Conservation (phyloP, 37 sponge, comb jelly and placozoan genomes). For the Tethya wilhelma region DNA sequence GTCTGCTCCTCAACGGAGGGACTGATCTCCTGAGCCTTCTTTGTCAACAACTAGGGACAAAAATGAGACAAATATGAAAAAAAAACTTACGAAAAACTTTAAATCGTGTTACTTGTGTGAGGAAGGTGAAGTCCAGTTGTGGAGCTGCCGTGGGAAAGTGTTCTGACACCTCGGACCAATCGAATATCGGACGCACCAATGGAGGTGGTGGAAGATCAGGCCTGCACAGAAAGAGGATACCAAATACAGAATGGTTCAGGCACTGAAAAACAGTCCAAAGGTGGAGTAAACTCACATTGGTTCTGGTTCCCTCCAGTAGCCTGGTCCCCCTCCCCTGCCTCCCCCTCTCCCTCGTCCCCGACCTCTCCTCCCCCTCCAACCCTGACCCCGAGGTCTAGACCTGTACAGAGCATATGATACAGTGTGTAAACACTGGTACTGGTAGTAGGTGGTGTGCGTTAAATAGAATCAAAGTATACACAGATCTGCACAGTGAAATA, state of each 20-base stretch:
- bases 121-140: slow-evolving; percentile 32
- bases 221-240: neutral
- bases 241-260: neutral
- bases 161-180: slow-evolving; percentile 72
- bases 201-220: slow-evolving; percentile 1
- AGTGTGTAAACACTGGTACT: too few species aligned
- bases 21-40: slow-evolving; percentile 51
- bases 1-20: slow-evolving; percentile 70
- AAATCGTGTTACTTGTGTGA: slow-evolving; percentile 47
- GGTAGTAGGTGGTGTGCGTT: too few species aligned
- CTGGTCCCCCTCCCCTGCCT: slow-evolving; percentile 9
- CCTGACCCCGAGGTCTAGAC: neutral
- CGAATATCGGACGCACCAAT: slow-evolving; percentile 75
- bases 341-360: slow-evolving; percentile 18
- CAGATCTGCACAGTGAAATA: too few species aligned
- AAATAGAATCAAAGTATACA: too few species aligned
- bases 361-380: slow-evolving; percentile 42
- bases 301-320: neutral
- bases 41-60: slow-evolving; percentile 42
- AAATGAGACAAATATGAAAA: neutral
- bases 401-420: neutral
- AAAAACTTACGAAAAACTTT: neutral
- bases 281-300: neutral
- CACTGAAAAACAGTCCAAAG: too few species aligned
- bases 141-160: slow-evolving; percentile 47